Evolutionary conservation across 2,113 vertebrate species (phyloP).

Genomic region (Kobus ellipsiprymnus): DNA sequence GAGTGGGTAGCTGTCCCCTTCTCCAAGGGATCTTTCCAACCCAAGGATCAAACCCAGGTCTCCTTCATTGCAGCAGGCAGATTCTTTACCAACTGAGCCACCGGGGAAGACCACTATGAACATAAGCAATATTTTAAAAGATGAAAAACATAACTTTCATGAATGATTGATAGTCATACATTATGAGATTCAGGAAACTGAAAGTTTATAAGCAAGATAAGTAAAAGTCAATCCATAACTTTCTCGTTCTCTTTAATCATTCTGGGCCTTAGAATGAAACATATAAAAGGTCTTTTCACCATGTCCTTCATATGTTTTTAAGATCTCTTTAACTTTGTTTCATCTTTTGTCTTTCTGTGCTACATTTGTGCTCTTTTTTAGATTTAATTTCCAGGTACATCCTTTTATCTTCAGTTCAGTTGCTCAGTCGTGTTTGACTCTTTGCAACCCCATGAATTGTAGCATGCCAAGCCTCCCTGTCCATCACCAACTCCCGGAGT

Average conservation of each 20-base stretch:
- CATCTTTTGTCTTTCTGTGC: not conserved
- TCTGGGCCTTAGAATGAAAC: not conserved
- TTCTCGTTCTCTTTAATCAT: not conserved
- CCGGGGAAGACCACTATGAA: not conserved
- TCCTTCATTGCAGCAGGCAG: not conserved
- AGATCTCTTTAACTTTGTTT: not conserved
- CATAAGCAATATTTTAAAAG: not conserved
- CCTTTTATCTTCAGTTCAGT: not conserved
- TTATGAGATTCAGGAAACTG: not conserved
- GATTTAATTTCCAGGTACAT: not conserved
- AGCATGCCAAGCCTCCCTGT: not conserved
- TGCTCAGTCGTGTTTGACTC: fast-evolving
- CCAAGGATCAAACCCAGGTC: not conserved
- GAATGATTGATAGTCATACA: not conserved
- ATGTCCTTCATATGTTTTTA: not conserved
- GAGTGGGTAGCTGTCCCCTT: not conserved
- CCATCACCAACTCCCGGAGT: not conserved
- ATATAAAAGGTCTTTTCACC: not conserved
- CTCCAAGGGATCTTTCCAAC: not conserved
- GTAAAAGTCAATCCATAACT: not conserved
- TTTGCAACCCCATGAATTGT: fast-evolving
- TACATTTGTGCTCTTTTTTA: not conserved
- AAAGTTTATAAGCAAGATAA: not conserved
- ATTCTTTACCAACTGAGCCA: not conserved
- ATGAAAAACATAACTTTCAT: not conserved